Evolutionary conservation across 2,113 vertebrate species (phyloP).

Genomic region (Esox niger): DNA sequence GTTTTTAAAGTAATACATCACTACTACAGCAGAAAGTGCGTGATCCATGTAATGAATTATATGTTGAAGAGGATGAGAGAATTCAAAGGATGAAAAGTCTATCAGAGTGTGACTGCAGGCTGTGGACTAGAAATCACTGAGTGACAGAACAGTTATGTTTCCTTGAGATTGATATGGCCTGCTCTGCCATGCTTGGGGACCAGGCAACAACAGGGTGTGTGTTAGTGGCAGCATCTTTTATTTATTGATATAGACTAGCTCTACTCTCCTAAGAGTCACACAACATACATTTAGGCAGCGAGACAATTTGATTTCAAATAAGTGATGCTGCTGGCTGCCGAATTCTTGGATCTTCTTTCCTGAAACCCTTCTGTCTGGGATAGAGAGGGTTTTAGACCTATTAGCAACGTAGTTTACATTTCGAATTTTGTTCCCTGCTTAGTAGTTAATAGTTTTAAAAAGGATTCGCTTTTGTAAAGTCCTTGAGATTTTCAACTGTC

Average conservation of each 20-base stretch:
- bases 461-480: background rate
- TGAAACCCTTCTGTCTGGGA: background rate
- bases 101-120: constrained; percentile 58
- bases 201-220: constrained; percentile 34
- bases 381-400: too few relatives aligned
- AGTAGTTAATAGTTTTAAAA: background rate
- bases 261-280: constrained; percentile 42
- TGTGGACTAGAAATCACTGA: constrained; percentile 50
- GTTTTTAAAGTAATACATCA: too few relatives aligned
- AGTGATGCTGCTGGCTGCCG: constrained; percentile 6
- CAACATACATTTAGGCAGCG: constrained; percentile 29
- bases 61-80: constrained; percentile 24
- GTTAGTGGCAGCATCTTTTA: constrained; percentile 58
- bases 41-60: constrained; percentile 28
- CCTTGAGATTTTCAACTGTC: too few relatives aligned
- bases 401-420: too few relatives aligned
- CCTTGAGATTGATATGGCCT: constrained; percentile 34
- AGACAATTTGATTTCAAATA: constrained; percentile 31
- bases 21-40: constrained; percentile 30
- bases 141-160: constrained; percentile 49
- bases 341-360: background rate
- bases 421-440: background rate
- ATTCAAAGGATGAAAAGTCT: constrained; percentile 43
- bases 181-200: constrained; percentile 14
- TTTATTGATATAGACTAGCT: constrained; percentile 60